Evolutionary conservation across 2,888 invertebrate species (phyloP), one percentile per base, ranked within the genome.

Genomic region (Xanthia icteritia): DNA sequence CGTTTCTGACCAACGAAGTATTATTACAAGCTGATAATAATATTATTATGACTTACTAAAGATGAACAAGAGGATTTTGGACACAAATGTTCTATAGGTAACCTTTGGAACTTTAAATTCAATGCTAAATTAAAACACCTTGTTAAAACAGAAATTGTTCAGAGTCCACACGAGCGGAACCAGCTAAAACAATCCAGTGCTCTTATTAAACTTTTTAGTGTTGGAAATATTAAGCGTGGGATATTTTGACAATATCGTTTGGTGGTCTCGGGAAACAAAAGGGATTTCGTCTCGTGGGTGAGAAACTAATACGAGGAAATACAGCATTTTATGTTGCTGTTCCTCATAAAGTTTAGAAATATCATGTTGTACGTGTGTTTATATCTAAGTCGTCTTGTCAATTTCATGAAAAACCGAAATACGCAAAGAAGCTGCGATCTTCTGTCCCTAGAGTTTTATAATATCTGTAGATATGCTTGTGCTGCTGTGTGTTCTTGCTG

Each of bases 131-230:
- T 67, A 67, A 17, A 60, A 27, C 31, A 72, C 13, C 13, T 80
- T 60, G 72, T 79, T 69, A 36, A 54, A 54, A 65, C 39, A 54
- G 77, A 48, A 58, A 68, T 54, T 15, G 23, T 63, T 56, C 48
- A 15, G 20, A 60, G 15, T 27, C 11, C 51, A 76, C 60, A 76
- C 77, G 54, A 68, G 68, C 60, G 54, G 36, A 61, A 66, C 60
- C 5, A 23, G 20, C 17, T 60, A 27, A 56, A 83, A 83, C 71
- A 64, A 77, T 83, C 77, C 23, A 64, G 66, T 15, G 45, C 36
- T 20, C 20, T 67, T 60, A 64, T 69, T 66, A 75, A 51, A 51
- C 20, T 20, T 42, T 39, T 36, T n/a, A 39, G n/a, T 51, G 27
- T n/a, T 39, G 5, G 0, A 20, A n/a, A 23, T 54, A 11, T 11